Evolutionary conservation across 2,797 vertebrate species (phyloP), one percentile per base, ranked within the genome.

Genomic region (Synaphobranchus kaupii): DNA sequence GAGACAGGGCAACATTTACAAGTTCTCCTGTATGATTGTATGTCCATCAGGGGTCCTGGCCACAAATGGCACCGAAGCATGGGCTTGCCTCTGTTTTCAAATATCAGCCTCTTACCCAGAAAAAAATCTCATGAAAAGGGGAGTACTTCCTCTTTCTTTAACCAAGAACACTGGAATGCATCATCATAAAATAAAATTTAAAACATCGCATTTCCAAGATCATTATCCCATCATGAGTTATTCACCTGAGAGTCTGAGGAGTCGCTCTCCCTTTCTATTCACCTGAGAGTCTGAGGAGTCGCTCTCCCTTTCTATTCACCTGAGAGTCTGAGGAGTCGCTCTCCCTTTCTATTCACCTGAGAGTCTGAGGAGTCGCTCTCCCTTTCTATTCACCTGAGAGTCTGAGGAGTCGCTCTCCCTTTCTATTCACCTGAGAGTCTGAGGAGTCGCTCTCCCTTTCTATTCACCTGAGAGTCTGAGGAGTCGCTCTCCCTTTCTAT

Each of bases 221-320:
- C 58, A 87, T 92, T 88, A 87, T 85, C 86, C 52, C 22, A 20
- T 80, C 84, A 89, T 68, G 81, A 88, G 87, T 88, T 58, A 68
- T 76, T 17, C 48, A 85, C 20, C 63, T n/a, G 22, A 76, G 48
- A 31, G n/a, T 84, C n/a, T 34, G 31, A 15, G 44, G 12, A 73
- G 60, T 60, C 31, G 47, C 31, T 82, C 81, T 71, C 50, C 56
- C 52, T 78, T 81, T 52, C n/a, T 58, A 68, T 76, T 17, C 48
- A 85, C 20, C 63, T n/a, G 22, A 76, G 48, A 31, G n/a, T 84
- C n/a, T 34, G 31, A 15, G 44, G 12, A 73, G 60, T 60, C 31
- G 47, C 31, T 82, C 81, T 71, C 50, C 56, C 52, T 78, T 81
- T 52, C n/a, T 58, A 68, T 76, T 17, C 48, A 85, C 20, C 63